These are phyloP conservation scores for Nomada hirtipes DNA, from an alignment of 2,888 invertebrate genomes.

Conservation along the genomic window DNA sequence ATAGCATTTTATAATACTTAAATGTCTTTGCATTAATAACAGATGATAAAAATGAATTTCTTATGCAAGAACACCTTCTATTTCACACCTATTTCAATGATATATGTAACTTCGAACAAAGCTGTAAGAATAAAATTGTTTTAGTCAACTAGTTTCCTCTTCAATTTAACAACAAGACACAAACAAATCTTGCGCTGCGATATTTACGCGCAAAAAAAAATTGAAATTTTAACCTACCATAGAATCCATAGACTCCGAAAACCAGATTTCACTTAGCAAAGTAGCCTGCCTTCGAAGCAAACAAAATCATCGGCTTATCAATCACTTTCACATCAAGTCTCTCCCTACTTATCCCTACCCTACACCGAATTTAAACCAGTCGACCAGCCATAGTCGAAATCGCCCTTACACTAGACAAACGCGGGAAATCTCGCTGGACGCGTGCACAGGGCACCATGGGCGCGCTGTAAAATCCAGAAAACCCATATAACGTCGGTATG, in stretches of 20 bases:
- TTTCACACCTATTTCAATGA: too few species aligned
- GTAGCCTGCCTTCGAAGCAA: neutral
- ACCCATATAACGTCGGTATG: slow-evolving; percentile 41
- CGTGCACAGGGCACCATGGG: slow-evolving; percentile 7
- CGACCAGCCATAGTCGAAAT: slow-evolving; percentile 24
- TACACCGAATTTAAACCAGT: neutral
- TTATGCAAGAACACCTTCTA: too few species aligned
- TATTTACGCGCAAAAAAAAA: too few species aligned
- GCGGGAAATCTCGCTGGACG: slow-evolving; percentile 16
- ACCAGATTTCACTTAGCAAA: neutral
- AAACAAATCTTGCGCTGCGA: too few species aligned
- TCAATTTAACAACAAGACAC: too few species aligned
- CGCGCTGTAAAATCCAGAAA: slow-evolving; percentile 48
- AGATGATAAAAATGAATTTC: too few species aligned
- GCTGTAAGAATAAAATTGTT: too few species aligned
- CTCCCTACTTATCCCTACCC: neutral
- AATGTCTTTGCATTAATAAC: too few species aligned
- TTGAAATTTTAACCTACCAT: neutral
- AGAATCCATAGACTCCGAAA: too few species aligned
- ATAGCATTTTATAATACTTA: too few species aligned
- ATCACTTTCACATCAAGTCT: neutral
- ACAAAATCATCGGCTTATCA: slow-evolving; percentile 15
- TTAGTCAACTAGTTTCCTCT: too few species aligned
- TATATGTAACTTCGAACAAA: too few species aligned
- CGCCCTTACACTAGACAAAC: slow-evolving; percentile 26